Percentiles rank a stretch among this genome's conserved stretches.
Conservation (phyloP, 37 sponge, comb jelly and placozoan genomes). For the Petrosia ficiformis region DNA sequence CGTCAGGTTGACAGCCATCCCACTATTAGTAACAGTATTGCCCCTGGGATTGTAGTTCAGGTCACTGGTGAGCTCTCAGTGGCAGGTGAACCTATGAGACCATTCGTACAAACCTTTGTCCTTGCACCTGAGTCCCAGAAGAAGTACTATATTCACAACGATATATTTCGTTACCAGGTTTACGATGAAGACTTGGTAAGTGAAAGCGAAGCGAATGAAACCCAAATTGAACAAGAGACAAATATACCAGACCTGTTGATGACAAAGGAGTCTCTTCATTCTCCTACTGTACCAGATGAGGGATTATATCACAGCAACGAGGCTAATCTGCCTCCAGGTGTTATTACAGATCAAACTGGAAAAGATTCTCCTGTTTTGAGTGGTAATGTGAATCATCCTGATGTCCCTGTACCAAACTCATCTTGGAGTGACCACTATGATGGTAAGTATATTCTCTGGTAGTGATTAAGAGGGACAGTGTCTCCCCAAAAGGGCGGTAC, state of each 20-base stretch:
- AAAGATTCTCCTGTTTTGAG: not conserved
- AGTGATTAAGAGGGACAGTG: too few species aligned
- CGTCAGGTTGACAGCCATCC: constrained; percentile 91
- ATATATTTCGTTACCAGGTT: constrained; percentile 95
- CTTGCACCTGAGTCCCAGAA: constrained; percentile 75
- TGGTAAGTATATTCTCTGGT: too few species aligned
- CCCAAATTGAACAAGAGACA: not conserved
- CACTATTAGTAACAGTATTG: constrained; percentile 36
- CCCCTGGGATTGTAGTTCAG: constrained; percentile 81
- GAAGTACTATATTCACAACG: constrained; percentile 79
- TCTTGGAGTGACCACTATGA: not conserved
- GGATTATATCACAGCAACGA: not conserved
- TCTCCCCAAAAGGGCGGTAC: too few species aligned
- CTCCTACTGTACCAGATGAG: constrained; percentile 1
- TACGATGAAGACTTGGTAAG: constrained; percentile 68
- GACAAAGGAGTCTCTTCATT: not conserved
- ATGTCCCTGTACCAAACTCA: not conserved
- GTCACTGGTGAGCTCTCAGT: constrained; percentile 97
- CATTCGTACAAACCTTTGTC: constrained; percentile 98
- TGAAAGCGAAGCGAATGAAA: constrained; percentile 76
- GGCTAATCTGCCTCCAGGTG: not conserved
- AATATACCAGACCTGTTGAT: too few species aligned
- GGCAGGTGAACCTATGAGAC: constrained; percentile 77
- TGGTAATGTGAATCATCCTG: not conserved
- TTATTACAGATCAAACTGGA: not conserved